A percentile compares a stretch with the other conserved stretches of the same genome.
Evolutionary conservation across 2,797 vertebrate genomes (phyloP).

Genomic region (Hippocampus kuda): DNA sequence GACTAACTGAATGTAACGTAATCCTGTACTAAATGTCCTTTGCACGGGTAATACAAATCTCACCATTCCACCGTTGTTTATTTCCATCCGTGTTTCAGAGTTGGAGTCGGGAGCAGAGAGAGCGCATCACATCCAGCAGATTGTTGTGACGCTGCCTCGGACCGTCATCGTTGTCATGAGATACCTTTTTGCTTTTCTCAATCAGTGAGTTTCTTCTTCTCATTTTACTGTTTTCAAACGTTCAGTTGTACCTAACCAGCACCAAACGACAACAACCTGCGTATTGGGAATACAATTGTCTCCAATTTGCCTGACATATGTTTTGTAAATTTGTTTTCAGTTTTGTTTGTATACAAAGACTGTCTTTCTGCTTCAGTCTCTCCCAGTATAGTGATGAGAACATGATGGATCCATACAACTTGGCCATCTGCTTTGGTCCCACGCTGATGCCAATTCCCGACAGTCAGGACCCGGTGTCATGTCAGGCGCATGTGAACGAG

Average conservation of each 20-base stretch:
- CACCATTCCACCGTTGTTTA: not conserved
- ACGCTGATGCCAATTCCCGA: conserved; percentile 98
- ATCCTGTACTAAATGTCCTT: not conserved
- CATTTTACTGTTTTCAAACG: not conserved
- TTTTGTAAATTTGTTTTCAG: not conserved
- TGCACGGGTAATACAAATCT: not conserved
- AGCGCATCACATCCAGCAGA: conserved; percentile 92
- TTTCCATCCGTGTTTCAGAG: conserved; percentile 68
- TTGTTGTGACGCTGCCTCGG: conserved; percentile 84
- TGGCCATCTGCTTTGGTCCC: conserved; percentile 97
- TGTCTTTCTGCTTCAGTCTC: conserved; percentile 65
- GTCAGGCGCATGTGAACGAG: conserved; percentile 95
- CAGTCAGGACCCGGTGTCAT: conserved; percentile 88
- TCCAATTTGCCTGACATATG: not conserved
- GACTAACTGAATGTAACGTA: not conserved
- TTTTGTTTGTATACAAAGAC: not conserved
- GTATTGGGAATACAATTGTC: not conserved
- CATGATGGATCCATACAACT: conserved; percentile 98
- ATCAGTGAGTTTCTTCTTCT: conserved; percentile 78
- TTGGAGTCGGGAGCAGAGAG: conserved; percentile 80
- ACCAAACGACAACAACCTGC: not conserved
- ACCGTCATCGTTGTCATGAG: conserved; percentile 93
- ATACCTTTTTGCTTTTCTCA: conserved; percentile 98
- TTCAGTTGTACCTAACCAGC: not conserved
- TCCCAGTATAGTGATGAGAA: conserved; percentile 98